phyloP scores from a whole-genome alignment of 2,113 vertebrate species.

The Thomomys bottae region DNA sequence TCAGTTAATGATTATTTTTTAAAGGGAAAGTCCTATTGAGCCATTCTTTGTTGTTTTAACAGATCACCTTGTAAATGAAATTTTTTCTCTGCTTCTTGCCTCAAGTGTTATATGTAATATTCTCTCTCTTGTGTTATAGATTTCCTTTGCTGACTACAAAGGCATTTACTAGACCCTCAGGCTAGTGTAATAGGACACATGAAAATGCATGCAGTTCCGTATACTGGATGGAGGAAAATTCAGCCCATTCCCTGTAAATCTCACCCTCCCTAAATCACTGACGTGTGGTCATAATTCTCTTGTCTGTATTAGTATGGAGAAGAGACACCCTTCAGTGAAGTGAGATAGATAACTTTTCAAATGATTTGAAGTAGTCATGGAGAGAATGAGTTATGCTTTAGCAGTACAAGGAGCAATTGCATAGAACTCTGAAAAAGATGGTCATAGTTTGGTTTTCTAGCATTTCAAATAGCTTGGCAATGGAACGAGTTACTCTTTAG shows the following conservation, averaged over 20 bases:
- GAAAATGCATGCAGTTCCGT: constrained; percentile 46
- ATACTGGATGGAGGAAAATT: neutral
- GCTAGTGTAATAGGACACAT: constrained; percentile 7
- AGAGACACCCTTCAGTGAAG: neutral
- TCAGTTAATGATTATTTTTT: constrained; percentile 64
- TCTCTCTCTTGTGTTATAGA: constrained; percentile 38
- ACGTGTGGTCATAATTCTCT: constrained; percentile 9
- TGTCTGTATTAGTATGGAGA: neutral
- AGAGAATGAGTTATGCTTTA: neutral
- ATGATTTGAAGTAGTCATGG: neutral
- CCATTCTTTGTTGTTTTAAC: constrained; percentile 53
- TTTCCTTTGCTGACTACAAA: constrained; percentile 63
- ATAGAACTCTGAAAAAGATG: neutral
- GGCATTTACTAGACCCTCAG: constrained; percentile 40
- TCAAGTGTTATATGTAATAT: constrained; percentile 8
- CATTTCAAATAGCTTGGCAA: neutral
- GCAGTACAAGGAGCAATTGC: neutral
- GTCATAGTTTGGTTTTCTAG: neutral
- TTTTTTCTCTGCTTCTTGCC: constrained; percentile 52
- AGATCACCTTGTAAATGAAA: constrained; percentile 59
- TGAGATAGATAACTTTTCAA: neutral
- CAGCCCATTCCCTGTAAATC: neutral
- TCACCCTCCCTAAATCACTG: neutral
- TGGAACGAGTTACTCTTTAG: neutral
- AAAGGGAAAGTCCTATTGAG: neutral